These are phyloP conservation scores for Heterodera schachtii DNA, from an alignment of 1,140 invertebrate genomes.

Conservation along the genomic window DNA sequence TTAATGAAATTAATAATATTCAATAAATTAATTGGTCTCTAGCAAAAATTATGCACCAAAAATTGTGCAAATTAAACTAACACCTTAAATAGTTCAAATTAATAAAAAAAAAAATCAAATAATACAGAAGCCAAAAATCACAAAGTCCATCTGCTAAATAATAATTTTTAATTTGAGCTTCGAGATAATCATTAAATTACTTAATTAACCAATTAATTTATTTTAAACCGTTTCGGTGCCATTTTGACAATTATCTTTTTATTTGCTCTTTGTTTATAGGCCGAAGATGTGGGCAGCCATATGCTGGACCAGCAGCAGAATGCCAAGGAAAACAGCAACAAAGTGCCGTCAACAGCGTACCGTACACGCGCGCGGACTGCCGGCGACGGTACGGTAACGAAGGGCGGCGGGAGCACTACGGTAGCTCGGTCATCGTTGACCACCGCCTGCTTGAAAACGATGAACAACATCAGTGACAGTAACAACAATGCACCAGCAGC, in stretches of 20 bases:
- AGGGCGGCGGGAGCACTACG: background rate
- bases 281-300: constrained; percentile 5
- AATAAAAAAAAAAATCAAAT: no score
- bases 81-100: no score
- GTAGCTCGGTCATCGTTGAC: background rate
- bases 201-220: no score
- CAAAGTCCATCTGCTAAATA: no score
- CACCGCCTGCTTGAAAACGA: background rate
- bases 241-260: background rate
- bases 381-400: background rate
- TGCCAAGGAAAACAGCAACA: constrained; percentile 1
- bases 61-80: no score
- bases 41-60: background rate
- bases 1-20: no score
- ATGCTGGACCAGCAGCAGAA: background rate
- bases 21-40: background rate
- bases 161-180: no score
- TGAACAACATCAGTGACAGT: background rate
- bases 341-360: constrained; percentile 8
- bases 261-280: background rate
- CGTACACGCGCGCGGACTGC: background rate
- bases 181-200: no score
- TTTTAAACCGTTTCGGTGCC: no score
- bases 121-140: no score
- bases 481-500: background rate